Percentiles rank a stretch among this genome's conserved stretches.
Evolutionary conservation across 2,113 vertebrate genomes (phyloP).

Genomic region (Corvus moneduloides): DNA sequence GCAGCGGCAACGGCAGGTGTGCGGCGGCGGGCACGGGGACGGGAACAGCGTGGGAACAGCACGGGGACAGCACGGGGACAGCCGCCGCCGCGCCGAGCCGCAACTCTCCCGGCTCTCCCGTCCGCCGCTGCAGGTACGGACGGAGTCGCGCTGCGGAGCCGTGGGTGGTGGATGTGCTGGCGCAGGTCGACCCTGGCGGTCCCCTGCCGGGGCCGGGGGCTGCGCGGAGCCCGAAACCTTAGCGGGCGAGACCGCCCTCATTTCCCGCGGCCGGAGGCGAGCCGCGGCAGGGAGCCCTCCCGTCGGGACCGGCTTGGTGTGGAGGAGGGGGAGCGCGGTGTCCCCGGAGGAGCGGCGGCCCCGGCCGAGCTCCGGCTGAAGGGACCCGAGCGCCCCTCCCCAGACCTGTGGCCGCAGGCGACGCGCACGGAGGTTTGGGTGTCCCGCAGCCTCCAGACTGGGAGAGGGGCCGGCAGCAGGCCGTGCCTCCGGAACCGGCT

Average conservation of each 20-base stretch:
- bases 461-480: not conserved
- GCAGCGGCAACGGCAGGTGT: not conserved
- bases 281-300: not conserved
- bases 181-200: accelerated
- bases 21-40: not conserved
- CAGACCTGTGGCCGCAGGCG: not conserved
- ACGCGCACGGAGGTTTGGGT: accelerated
- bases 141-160: not conserved
- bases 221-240: not conserved
- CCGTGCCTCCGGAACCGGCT: not conserved
- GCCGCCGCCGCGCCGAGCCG: not conserved
- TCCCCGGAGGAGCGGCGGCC: not conserved
- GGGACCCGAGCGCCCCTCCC: not conserved
- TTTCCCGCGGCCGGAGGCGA: not conserved
- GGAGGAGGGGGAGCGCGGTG: not conserved
- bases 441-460: not conserved
- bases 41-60: not conserved
- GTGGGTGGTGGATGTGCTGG: not conserved
- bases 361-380: not conserved
- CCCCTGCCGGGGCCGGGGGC: not conserved
- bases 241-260: no score
- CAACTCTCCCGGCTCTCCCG: not conserved
- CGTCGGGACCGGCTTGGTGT: not conserved
- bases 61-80: not conserved
- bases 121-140: not conserved